These are phyloP conservation scores for Chrysocyon brachyurus DNA, from an alignment of 2,797 vertebrate species.

Conservation along the genomic window DNA sequence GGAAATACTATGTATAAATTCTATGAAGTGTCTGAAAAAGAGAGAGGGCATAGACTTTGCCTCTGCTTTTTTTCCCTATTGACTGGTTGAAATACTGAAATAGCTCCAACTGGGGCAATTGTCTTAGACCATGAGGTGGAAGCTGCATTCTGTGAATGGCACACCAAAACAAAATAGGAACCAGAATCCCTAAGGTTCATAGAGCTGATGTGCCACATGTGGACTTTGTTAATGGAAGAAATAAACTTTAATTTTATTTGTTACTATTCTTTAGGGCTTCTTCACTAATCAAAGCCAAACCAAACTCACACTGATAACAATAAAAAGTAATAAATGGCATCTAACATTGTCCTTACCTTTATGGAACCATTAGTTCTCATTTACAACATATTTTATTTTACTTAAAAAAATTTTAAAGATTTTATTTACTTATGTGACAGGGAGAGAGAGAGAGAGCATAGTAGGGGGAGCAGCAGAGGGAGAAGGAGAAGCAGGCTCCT, in stretches of 20 bases:
- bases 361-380: not conserved
- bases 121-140: not conserved
- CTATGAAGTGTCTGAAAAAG: not conserved
- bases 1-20: not conserved
- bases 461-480: no score
- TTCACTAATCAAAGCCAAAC: not conserved
- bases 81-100: not conserved
- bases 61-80: not conserved
- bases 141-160: not conserved
- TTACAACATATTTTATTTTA: not conserved
- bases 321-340: not conserved
- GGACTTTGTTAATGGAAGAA: not conserved
- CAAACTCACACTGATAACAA: not conserved
- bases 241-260: not conserved
- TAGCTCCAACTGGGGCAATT: not conserved
- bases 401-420: no score
- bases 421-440: no score
- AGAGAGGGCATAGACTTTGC: not conserved
- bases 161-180: not conserved
- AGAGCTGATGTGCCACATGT: not conserved
- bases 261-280: not conserved
- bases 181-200: not conserved
- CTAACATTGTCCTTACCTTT: not conserved
- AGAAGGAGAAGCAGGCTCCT: no score
- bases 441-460: no score